Conservation (phyloP, 92 coral and sea anemone genomes). For the Virgularia gustaviana region DNA sequence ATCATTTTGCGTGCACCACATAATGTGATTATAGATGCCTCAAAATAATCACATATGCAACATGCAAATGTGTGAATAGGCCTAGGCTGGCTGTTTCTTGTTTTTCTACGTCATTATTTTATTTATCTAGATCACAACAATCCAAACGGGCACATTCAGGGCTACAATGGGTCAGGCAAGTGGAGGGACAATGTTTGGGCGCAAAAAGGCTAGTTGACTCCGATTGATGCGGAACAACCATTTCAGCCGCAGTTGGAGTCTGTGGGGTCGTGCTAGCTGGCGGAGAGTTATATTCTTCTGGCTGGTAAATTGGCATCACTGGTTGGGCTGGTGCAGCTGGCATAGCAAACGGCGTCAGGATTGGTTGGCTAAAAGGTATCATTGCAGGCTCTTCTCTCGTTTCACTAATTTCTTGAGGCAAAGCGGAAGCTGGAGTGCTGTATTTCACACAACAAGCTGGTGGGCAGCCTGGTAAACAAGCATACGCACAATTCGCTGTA, state of each 20-base stretch:
- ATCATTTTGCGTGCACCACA: too few species aligned
- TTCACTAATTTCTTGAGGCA: constrained; percentile 17
- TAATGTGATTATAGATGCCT: too few species aligned
- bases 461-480: constrained; percentile 76
- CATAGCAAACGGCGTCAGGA: background rate
- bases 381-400: constrained; percentile 11
- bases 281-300: background rate
- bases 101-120: too few species aligned
- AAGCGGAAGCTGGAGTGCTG: background rate
- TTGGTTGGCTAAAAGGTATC: constrained; percentile 3
- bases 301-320: constrained; percentile 7
- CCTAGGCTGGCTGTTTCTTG: too few species aligned
- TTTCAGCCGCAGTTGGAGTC: background rate
- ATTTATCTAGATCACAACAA: constrained; percentile 66
- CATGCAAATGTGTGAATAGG: too few species aligned
- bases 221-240: constrained; percentile 2
- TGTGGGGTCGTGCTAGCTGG: background rate
- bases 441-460: constrained; percentile 53
- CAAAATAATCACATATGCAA: too few species aligned
- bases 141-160: constrained; percentile 92
- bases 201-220: constrained; percentile 15
- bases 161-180: constrained; percentile 83
- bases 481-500: constrained; percentile 70
- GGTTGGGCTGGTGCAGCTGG: constrained; percentile 10
- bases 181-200: constrained; percentile 58